Percentiles rank a stretch among this genome's conserved stretches.
Evolutionary conservation across 2,113 vertebrate species (phyloP).

Genomic region (Myiopsitta monachus): DNA sequence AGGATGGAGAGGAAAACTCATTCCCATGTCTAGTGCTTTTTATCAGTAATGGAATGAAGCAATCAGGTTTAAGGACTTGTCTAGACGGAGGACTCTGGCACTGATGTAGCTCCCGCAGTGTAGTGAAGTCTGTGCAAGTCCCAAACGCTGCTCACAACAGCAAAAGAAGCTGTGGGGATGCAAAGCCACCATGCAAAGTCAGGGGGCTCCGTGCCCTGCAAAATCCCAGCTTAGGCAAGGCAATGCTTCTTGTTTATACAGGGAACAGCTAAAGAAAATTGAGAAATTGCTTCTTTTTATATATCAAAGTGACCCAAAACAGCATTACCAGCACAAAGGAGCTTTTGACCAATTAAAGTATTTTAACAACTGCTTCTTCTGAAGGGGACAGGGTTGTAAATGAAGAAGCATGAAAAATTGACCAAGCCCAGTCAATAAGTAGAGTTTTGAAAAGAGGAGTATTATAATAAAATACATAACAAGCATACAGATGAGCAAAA

Average conservation of each 20-base stretch:
- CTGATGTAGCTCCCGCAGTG: neutral
- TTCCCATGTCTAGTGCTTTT: conserved; percentile 61
- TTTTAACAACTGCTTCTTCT: neutral
- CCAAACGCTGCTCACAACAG: neutral
- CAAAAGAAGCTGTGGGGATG: neutral
- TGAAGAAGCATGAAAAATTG: neutral
- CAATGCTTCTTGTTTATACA: neutral
- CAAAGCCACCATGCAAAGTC: neutral
- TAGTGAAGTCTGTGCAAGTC: neutral
- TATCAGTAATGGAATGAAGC: conserved; percentile 60
- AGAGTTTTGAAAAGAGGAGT: neutral
- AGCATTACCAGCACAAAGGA: neutral
- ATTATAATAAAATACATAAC: neutral
- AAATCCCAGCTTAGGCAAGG: neutral
- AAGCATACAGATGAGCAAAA: neutral
- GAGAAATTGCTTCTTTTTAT: neutral
- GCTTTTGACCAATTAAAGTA: neutral
- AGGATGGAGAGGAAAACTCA: conserved; percentile 57
- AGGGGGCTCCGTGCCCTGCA: conserved; percentile 15
- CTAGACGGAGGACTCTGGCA: conserved; percentile 43
- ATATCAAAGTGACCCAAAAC: neutral
- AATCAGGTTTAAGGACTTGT: conserved; percentile 55
- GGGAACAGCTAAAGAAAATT: neutral
- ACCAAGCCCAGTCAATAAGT: neutral
- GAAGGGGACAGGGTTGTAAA: neutral